Base-by-base conservation (phyloP, 2,797 vertebrate species). In the Rhynchonycteris naso region DNA sequence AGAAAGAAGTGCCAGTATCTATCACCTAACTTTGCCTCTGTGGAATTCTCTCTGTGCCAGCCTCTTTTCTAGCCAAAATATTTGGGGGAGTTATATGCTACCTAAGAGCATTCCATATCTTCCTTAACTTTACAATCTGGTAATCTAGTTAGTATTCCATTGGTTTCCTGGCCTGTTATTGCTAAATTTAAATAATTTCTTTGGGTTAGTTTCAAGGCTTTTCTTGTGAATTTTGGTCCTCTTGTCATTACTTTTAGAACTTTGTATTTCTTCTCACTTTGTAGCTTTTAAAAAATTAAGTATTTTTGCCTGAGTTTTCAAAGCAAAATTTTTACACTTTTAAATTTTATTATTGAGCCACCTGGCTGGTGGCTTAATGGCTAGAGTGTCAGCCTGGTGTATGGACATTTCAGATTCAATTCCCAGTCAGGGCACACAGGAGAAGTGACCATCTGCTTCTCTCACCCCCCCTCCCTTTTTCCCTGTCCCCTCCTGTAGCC, bases 221-320 rank as follows among this genome's bases (percentile, higher is more conserved):
- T 61, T 74, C 2, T 80, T 63, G 54, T 76, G 84, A 83, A 76
- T 83, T 58, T 72, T 68, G 21, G 16, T 5, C 75, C 75, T 80
- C 59, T 80, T 95, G 5, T 11, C 30, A 15, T 93, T 43, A 80
- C 50, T 71, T 80, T 80, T 52, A 26, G 52, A 89, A 72, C 66
- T 88, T 86, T 78, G 7, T 54, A 81, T 59, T 58, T 83, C 69
- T 86, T 43, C 26, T 92, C 72, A 56, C 14, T 76, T 94, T 75
- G 1, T 18, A 71, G 80, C 66, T 80, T 80, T 52, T 33, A 74
- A 82, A 88, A 89, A 47, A 18, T 8, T 26, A 61, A 91, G 30
- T 50, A 72, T 78, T 88, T 90, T 82, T 96, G 50, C 28, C 63
- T 94, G 43, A 38, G 4, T 83, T 91, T 88, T 58, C 69, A 91